Evolutionary conservation across 2,888 invertebrate genomes (phyloP).

Genomic region (Junonia oenone): DNA sequence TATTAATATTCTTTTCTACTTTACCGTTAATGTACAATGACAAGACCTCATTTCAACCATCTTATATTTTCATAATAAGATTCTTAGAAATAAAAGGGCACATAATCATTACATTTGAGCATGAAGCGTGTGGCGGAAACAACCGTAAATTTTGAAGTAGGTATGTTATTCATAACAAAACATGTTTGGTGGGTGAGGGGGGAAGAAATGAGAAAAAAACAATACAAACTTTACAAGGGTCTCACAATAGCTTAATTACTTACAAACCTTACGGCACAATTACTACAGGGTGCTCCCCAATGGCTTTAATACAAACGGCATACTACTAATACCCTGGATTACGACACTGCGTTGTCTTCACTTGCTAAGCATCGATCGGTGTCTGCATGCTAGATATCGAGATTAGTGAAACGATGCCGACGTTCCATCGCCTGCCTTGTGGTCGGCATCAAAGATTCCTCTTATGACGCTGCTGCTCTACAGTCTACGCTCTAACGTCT

Average conservation of each 20-base stretch:
- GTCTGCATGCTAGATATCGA: constrained; percentile 30
- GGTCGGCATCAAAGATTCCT: constrained; percentile 40
- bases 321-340: constrained; percentile 31
- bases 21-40: too few relatives aligned
- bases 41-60: too few relatives aligned
- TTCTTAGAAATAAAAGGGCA: neutral
- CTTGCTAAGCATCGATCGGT: constrained; percentile 55
- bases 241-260: constrained; percentile 22
- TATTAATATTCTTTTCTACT: too few relatives aligned
- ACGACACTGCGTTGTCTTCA: constrained; percentile 42
- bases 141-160: neutral
- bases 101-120: neutral
- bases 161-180: neutral
- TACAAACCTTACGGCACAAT: constrained; percentile 17
- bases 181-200: neutral
- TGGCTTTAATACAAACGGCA: constrained; percentile 5
- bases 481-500: neutral
- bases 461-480: neutral
- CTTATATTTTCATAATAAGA: neutral
- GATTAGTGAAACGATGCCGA: constrained; percentile 24
- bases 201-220: constrained; percentile 5
- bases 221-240: constrained; percentile 12
- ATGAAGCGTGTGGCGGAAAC: neutral
- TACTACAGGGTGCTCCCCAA: constrained; percentile 7
- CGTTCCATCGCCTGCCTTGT: constrained; percentile 37